These are phyloP conservation scores for Spongilla lacustris DNA, from an alignment of 37 sponge, comb jelly and placozoan species.

Conservation along the genomic window DNA sequence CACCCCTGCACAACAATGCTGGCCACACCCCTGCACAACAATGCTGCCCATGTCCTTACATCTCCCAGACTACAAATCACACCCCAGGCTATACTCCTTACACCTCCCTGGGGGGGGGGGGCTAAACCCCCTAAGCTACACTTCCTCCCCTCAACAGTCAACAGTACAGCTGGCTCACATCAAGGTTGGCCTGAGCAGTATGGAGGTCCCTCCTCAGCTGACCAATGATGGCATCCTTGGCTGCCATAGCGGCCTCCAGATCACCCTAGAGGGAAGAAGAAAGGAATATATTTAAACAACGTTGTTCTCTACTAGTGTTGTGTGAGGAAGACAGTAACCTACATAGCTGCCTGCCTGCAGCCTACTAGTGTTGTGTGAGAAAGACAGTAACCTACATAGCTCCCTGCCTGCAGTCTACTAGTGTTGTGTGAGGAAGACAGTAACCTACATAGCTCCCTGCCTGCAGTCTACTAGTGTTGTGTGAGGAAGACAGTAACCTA, in stretches of 20 bases:
- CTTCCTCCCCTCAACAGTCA: too few species aligned
- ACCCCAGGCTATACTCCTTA: too few species aligned
- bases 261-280: conserved; percentile 7
- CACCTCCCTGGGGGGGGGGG: too few species aligned
- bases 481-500: neutral
- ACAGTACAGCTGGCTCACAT: conserved; percentile 31
- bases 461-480: neutral
- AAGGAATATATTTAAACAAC: neutral
- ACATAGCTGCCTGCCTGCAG: neutral
- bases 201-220: conserved; percentile 55
- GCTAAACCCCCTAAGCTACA: too few species aligned
- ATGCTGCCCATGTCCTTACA: too few species aligned
- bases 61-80: too few species aligned
- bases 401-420: neutral
- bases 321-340: neutral
- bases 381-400: neutral
- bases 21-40: too few species aligned
- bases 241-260: conserved; percentile 39
- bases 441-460: neutral
- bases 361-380: neutral
- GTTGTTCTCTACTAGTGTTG: neutral
- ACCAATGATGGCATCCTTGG: conserved; percentile 58
- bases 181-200: conserved; percentile 35
- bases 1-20: too few species aligned
- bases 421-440: neutral